Conservation (phyloP, 1,140 invertebrate genomes). For the Diorhabda elongata region DNA sequence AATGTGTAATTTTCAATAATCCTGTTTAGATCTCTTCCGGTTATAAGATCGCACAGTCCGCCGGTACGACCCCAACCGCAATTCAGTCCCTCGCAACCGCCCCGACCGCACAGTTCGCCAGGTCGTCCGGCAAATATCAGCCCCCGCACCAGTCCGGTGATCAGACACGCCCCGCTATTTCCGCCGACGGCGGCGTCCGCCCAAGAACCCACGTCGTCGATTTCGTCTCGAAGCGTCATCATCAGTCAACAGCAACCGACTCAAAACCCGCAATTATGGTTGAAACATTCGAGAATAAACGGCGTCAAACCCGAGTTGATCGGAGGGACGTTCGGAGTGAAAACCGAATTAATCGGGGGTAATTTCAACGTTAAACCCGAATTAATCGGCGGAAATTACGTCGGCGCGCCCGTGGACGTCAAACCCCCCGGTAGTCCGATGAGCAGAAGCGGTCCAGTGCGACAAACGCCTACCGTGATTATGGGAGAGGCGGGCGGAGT, state of each 20-base stretch:
- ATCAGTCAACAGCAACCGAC: constrained; percentile 46
- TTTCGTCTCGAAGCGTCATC: constrained; percentile 47
- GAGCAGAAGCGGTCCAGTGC: constrained; percentile 48
- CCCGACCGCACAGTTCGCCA: constrained; percentile 47
- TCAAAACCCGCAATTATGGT: constrained; percentile 58
- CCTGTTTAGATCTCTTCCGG: constrained; percentile 21
- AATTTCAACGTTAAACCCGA: constrained; percentile 55
- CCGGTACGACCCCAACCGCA: constrained; percentile 40
- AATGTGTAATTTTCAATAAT: background rate
- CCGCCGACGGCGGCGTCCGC: constrained; percentile 25
- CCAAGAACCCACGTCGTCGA: constrained; percentile 40
- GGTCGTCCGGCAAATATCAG: constrained; percentile 42
- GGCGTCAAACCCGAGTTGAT: constrained; percentile 76
- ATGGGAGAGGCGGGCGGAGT: constrained; percentile 89
- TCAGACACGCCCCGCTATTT: constrained; percentile 41
- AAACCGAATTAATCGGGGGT: constrained; percentile 71
- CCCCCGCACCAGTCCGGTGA: constrained; percentile 37
- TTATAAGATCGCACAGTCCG: constrained; percentile 40
- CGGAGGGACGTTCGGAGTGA: constrained; percentile 60
- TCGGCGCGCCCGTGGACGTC: constrained; percentile 57
- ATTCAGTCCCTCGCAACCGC: constrained; percentile 41
- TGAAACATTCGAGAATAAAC: constrained; percentile 61
- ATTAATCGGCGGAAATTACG: constrained; percentile 44
- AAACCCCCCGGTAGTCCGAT: constrained; percentile 52
- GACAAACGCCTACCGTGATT: constrained; percentile 79